phyloP scores from a whole-genome alignment of 2,888 invertebrate genomes.

The Calliopum simillimum region DNA sequence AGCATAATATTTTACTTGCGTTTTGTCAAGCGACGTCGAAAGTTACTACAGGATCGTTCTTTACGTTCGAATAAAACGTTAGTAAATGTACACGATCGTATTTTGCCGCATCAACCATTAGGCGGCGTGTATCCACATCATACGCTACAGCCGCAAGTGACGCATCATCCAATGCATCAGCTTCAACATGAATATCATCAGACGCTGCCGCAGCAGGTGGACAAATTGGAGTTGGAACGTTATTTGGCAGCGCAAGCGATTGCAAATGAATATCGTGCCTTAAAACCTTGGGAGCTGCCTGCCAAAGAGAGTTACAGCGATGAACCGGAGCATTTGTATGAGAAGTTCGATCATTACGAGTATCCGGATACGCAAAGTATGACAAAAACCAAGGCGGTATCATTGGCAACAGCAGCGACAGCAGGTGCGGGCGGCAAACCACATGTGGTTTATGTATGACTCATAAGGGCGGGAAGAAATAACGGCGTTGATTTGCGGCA shows the following conservation, averaged over 20 bases:
- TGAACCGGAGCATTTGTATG: slow-evolving; percentile 67
- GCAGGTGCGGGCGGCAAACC: slow-evolving; percentile 49
- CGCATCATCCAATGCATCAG: slow-evolving; percentile 47
- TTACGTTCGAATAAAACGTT: slow-evolving; percentile 63
- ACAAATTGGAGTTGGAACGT: slow-evolving; percentile 66
- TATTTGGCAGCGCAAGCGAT: slow-evolving; percentile 67
- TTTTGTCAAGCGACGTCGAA: slow-evolving; percentile 64
- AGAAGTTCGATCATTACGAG: slow-evolving; percentile 67
- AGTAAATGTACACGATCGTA: slow-evolving; percentile 67
- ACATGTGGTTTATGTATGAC: slow-evolving; percentile 68
- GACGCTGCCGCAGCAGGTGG: slow-evolving; percentile 61
- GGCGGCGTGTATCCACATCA: slow-evolving; percentile 59
- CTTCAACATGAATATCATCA: slow-evolving; percentile 55
- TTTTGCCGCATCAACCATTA: slow-evolving; percentile 64
- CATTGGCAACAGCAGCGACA: slow-evolving; percentile 20
- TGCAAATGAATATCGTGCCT: slow-evolving; percentile 66
- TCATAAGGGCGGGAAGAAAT: slow-evolving; percentile 56
- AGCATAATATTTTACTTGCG: slow-evolving; percentile 66
- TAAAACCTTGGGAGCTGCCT: slow-evolving; percentile 67
- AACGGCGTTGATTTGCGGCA: slow-evolving; percentile 20
- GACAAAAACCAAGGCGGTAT: slow-evolving; percentile 57
- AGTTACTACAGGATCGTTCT: slow-evolving; percentile 62
- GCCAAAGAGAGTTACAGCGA: slow-evolving; percentile 59
- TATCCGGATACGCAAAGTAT: slow-evolving; percentile 65
- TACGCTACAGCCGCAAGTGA: slow-evolving; percentile 47